phyloP scores from a whole-genome alignment of 2,797 vertebrate genomes.

The Muscicapa comitata region DNA sequence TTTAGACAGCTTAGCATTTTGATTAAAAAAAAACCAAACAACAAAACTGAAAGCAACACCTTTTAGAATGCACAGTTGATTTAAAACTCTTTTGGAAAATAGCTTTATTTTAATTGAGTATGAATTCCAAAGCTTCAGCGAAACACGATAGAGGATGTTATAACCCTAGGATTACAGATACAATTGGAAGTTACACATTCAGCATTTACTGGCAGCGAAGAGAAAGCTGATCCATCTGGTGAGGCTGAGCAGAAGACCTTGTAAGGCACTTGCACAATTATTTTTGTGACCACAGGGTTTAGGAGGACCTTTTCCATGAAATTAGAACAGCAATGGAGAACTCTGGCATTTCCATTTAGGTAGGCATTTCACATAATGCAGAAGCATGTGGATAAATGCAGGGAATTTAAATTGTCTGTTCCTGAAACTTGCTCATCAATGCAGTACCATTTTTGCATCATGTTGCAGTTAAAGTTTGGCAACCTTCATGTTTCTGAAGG shows the following conservation, averaged over 20 bases:
- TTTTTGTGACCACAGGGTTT: neutral
- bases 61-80: neutral
- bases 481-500: neutral
- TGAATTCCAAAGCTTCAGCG: constrained; percentile 3
- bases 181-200: constrained; percentile 39
- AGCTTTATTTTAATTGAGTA: constrained; percentile 14
- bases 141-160: neutral
- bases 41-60: neutral
- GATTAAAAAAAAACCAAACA: neutral
- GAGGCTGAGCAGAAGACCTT: constrained; percentile 15
- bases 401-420: neutral
- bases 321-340: neutral
- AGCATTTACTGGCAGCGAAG: constrained; percentile 20
- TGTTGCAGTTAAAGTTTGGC: constrained; percentile 58
- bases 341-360: neutral
- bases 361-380: neutral
- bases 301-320: neutral
- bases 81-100: neutral
- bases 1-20: neutral
- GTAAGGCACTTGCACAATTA: neutral
- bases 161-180: constrained; percentile 12
- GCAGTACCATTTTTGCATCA: constrained; percentile 39
- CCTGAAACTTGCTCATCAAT: neutral
- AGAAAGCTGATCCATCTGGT: constrained; percentile 41
- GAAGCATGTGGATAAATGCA: neutral